Evolutionary conservation across 1,140 invertebrate genomes (phyloP).

Genomic region (Nymphalis io): DNA sequence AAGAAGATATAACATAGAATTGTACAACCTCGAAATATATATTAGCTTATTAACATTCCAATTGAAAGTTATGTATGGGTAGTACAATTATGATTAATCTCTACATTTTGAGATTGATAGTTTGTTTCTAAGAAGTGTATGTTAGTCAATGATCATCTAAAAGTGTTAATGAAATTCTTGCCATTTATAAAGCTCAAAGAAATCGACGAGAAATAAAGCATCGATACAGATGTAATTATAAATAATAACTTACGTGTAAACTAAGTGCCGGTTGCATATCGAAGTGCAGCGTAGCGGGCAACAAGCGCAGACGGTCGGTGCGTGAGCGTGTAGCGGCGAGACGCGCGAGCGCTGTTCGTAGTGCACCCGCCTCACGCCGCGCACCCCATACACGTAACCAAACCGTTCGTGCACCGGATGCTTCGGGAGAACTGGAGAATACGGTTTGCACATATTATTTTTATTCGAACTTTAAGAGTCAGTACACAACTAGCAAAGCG

Average conservation of each 20-base stretch:
- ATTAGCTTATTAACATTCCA: too few species aligned
- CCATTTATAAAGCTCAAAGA: too few species aligned
- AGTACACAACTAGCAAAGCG: too few species aligned
- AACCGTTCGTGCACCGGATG: conserved; percentile 52
- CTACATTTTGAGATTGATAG: too few species aligned
- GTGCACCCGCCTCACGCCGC: conserved; percentile 55
- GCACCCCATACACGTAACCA: conserved; percentile 66
- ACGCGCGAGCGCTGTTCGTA: conserved; percentile 58
- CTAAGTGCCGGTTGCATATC: conserved; percentile 72
- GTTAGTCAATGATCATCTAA: too few species aligned
- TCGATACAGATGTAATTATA: not conserved
- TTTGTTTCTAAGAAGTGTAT: too few species aligned
- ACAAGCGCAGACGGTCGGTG: conserved; percentile 48
- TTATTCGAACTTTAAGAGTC: not conserved
- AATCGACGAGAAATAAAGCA: too few species aligned
- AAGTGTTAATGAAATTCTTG: too few species aligned
- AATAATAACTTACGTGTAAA: conserved; percentile 53
- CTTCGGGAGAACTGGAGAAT: conserved; percentile 46
- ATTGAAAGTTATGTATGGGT: too few species aligned
- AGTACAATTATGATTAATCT: too few species aligned
- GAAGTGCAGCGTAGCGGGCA: conserved; percentile 61
- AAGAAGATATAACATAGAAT: too few species aligned
- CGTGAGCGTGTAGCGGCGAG: conserved; percentile 52
- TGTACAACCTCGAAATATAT: too few species aligned
- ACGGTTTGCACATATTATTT: not conserved